These are phyloP conservation scores for Calameuta filiformis DNA, from an alignment of 2,888 invertebrate genomes.

Conservation along the genomic window DNA sequence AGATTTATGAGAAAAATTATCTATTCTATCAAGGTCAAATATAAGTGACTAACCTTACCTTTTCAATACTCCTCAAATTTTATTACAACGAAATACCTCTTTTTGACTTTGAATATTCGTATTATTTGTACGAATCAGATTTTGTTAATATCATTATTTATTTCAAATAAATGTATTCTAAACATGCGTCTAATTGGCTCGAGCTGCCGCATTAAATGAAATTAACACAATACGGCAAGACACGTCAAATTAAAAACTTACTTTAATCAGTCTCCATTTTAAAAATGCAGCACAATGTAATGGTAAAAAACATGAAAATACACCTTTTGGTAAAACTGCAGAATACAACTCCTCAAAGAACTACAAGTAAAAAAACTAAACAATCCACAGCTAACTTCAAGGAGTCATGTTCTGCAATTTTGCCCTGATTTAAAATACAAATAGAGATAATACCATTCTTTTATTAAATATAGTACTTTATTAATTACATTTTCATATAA, in stretches of 20 bases:
- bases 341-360: no score
- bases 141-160: not conserved
- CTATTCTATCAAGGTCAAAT: not conserved
- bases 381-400: no score
- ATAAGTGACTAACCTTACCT: not conserved
- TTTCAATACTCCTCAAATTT: not conserved
- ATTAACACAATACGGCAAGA: not conserved
- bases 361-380: no score
- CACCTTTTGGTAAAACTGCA: not conserved
- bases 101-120: not conserved
- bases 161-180: not conserved
- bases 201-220: not conserved
- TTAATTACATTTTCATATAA: not conserved
- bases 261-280: not conserved
- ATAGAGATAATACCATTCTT: not conserved
- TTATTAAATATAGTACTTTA: not conserved
- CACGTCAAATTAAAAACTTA: not conserved
- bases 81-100: not conserved
- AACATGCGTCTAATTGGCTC: not conserved
- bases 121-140: not conserved
- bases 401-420: no score
- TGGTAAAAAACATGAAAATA: not conserved
- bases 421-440: not conserved
- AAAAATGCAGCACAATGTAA: not conserved
- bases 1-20: constrained; percentile 1